A percentile compares a stretch with the other conserved stretches of the same genome.
phyloP scores from a whole-genome alignment of 2,888 invertebrate genomes.

The Myopa testacea region DNA sequence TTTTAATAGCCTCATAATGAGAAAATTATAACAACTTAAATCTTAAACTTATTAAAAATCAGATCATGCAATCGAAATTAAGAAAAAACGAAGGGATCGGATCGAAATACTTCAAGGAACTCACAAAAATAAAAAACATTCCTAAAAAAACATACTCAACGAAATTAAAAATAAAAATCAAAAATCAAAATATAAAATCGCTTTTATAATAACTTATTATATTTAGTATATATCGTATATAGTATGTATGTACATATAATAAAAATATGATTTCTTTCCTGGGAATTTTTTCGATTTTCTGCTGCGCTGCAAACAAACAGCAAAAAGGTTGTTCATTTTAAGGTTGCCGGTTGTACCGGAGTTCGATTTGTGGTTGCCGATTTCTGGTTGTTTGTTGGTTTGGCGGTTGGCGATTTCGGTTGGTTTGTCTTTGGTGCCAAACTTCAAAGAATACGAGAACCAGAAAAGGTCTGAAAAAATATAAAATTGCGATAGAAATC shows the following conservation, averaged over 20 bases:
- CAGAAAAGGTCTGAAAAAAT: constrained; percentile 41
- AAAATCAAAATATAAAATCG: background rate
- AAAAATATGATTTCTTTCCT: constrained; percentile 25
- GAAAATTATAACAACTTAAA: background rate
- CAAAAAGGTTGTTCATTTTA: constrained; percentile 41
- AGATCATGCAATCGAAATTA: constrained; percentile 22
- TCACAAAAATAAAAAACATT: constrained; percentile 9
- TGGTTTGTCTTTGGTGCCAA: constrained; percentile 9
- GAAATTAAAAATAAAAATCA: constrained; percentile 12
- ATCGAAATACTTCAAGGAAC: background rate
- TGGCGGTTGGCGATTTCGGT: background rate
- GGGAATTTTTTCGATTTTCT: constrained; percentile 26
- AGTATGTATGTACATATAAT: background rate
- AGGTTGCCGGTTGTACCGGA: background rate
- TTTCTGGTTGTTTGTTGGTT: no score
- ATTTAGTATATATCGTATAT: background rate
- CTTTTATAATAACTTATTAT: background rate
- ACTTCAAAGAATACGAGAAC: constrained; percentile 8
- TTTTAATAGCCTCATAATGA: constrained; percentile 16
- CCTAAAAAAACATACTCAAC: background rate
- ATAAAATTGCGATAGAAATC: constrained; percentile 66
- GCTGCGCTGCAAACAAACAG: constrained; percentile 29
- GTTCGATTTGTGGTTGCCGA: background rate
- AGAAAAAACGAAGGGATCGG: background rate
- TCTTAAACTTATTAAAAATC: constrained; percentile 38